phyloP scores from a whole-genome alignment of 2,888 invertebrate genomes.

The Masnerella sp. region DNA sequence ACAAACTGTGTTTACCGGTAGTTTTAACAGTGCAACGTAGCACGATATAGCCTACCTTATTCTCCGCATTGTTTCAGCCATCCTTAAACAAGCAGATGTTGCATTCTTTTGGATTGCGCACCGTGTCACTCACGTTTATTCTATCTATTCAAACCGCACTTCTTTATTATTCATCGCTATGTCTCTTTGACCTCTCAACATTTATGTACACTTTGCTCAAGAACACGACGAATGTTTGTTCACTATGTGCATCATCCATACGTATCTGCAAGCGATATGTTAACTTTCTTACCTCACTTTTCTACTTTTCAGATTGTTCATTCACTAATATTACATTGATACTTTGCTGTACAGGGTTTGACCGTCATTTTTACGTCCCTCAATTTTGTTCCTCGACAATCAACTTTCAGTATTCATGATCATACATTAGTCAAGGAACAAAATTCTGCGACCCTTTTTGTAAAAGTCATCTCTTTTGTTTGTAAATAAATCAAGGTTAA shows the following conservation, averaged over 20 bases:
- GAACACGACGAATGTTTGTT: slow-evolving; percentile 39
- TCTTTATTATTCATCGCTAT: slow-evolving; percentile 57
- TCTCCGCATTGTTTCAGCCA: slow-evolving; percentile 34
- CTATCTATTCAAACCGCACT: slow-evolving; percentile 43
- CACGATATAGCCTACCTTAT: slow-evolving; percentile 5
- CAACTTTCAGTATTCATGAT: too few relatives aligned
- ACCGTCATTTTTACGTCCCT: too few relatives aligned
- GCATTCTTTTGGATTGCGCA: slow-evolving; percentile 50
- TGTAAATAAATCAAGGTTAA: too few relatives aligned
- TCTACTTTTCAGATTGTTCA: neutral
- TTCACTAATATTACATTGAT: neutral
- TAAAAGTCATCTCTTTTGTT: too few relatives aligned
- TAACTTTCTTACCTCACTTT: neutral
- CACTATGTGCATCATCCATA: slow-evolving; percentile 38
- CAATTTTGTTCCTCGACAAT: too few relatives aligned
- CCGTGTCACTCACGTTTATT: slow-evolving; percentile 48
- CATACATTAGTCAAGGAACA: too few relatives aligned
- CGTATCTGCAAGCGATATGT: slow-evolving; percentile 14
- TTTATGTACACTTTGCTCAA: slow-evolving; percentile 40
- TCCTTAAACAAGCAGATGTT: slow-evolving; percentile 44
- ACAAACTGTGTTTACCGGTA: slow-evolving; percentile 24
- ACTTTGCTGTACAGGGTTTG: too few relatives aligned
- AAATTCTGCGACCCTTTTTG: too few relatives aligned
- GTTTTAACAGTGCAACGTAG: slow-evolving; percentile 19
- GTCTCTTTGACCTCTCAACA: slow-evolving; percentile 49